phyloP scores from a whole-genome alignment of 1,140 invertebrate genomes.

The Spodoptera frugiperda region DNA sequence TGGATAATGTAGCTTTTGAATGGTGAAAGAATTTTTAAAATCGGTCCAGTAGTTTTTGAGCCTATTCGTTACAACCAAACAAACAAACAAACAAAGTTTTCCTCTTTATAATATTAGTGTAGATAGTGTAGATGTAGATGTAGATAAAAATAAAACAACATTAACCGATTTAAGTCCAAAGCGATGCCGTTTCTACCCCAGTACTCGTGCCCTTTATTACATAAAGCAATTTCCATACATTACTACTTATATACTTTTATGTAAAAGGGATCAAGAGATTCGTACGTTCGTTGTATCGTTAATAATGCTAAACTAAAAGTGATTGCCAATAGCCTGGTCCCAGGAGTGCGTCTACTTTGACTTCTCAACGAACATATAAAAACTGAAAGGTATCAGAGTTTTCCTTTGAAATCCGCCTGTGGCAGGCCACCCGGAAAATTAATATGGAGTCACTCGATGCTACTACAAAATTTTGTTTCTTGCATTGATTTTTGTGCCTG shows the following conservation, averaged over 20 bases:
- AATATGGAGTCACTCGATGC: constrained; percentile 30
- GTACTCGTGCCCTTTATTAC: background rate
- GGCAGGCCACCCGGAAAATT: constrained; percentile 37
- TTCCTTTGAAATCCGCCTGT: constrained; percentile 22
- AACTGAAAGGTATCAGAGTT: constrained; percentile 25
- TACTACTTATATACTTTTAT: background rate
- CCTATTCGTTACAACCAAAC: too few species aligned
- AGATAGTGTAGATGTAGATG: too few species aligned
- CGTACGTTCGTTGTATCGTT: constrained; percentile 34
- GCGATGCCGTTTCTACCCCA: too few species aligned
- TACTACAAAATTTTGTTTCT: constrained; percentile 1
- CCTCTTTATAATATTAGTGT: too few species aligned
- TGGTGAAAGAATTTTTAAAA: too few species aligned
- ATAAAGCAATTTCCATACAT: background rate
- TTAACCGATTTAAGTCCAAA: too few species aligned
- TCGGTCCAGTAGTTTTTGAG: too few species aligned
- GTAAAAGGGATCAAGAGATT: constrained; percentile 21
- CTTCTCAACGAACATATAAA: constrained; percentile 28
- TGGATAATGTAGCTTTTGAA: too few species aligned
- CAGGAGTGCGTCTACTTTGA: constrained; percentile 17
- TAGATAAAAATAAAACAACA: background rate
- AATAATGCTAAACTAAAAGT: constrained; percentile 37
- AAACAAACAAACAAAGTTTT: too few species aligned
- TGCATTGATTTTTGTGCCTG: constrained; percentile 17
- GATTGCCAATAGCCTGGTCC: constrained; percentile 32